Percentiles rank a stretch among this genome's conserved stretches.
Evolutionary conservation across 2,797 vertebrate species (phyloP).

Genomic region (Capromys pilorides): DNA sequence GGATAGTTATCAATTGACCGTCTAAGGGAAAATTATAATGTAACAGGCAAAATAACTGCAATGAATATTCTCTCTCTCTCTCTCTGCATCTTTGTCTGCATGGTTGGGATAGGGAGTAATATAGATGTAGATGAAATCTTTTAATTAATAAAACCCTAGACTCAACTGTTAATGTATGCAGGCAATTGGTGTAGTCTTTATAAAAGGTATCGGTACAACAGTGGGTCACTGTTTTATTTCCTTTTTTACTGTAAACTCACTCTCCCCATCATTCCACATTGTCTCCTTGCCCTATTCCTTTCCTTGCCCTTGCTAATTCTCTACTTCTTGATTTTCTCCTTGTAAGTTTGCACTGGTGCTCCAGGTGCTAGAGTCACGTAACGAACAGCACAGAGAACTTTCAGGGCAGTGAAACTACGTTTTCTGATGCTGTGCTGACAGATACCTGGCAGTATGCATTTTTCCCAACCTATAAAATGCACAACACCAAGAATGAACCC

Average conservation of each 20-base stretch:
- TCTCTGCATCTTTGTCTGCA: no score
- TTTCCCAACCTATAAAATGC: neutral
- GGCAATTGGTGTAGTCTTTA: slow-evolving; percentile 5
- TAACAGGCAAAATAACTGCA: neutral
- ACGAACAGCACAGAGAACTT: no score
- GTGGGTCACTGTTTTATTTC: neutral
- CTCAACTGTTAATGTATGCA: neutral
- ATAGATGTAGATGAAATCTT: neutral
- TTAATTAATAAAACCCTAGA: neutral
- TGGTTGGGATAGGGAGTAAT: neutral
- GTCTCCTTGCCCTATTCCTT: neutral
- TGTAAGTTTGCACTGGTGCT: neutral
- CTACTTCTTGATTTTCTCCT: neutral
- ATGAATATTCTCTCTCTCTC: neutral
- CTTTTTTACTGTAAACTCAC: neutral
- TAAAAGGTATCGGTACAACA: slow-evolving; percentile 37
- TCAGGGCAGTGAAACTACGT: neutral
- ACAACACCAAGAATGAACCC: neutral
- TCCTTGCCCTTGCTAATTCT: neutral
- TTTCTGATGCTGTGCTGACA: neutral
- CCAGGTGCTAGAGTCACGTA: neutral
- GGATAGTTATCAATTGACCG: neutral
- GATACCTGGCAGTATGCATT: neutral
- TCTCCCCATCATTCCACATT: neutral
- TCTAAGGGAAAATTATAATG: slow-evolving; percentile 32